Base-by-base conservation (phyloP, 2,113 vertebrate genomes). In the Xenotilapia caudafasciata region DNA sequence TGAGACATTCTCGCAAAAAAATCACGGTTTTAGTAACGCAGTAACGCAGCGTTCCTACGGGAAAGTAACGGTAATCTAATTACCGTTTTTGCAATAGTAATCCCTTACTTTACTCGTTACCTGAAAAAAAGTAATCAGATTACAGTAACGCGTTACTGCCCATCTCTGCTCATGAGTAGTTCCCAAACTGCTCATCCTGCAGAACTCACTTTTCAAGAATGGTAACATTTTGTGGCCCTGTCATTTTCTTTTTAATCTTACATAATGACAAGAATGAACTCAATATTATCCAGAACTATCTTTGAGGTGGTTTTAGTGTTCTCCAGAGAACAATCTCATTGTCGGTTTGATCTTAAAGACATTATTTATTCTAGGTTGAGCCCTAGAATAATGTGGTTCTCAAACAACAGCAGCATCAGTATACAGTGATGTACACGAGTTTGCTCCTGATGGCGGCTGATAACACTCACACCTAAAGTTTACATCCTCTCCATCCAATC, bases 371-470 rank as follows among this genome's bases (percentile, higher is more conserved):
- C 56, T 4, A 26, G n/a, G n/a, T 70, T 23, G 40, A 70, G 65
- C n/a, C 19, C n/a, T 14, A 9, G 7, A 40, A 42, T 4, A 42
- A 42, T 70, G 35, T 70, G 65, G 12, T 14, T 42, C 65, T 70
- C 65, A 70, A 21, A 6, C 33, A 68, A 40, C 62, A 68, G 62
- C 7, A 68, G 35, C n/a, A 14, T 68, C 11, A 40, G 62, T 68
- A 21, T 68, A 40, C 38, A 40, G 19, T 42, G n/a, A 42, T 70
- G 65, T 14, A 42, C 38, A 51, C 19, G 11, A 28, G 5, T 8
- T 13, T 33, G 51, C 14, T 45, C 53, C 80, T 77, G 89, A 90
- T 83, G 9, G 13, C 3, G 70, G 55, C 12, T 21, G 90, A 88
- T 86, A 86, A 84, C 53, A 15, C 26, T 65, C 33, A 28, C 40